These are phyloP conservation scores for Gnatocerus cornutus DNA, from an alignment of 2,888 invertebrate species.

Conservation along the genomic window DNA sequence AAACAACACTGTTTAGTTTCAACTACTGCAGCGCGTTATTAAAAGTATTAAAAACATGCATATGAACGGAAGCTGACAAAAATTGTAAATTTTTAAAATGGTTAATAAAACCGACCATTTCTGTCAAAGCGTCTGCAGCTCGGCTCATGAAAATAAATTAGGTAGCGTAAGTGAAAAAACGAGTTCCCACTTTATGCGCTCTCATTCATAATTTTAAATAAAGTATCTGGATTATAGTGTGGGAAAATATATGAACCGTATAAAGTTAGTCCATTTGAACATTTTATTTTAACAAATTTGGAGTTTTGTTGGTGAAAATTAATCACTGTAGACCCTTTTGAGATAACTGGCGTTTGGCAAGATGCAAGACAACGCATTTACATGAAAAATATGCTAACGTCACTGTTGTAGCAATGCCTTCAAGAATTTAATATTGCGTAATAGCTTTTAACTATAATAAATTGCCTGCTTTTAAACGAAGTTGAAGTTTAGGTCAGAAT, in stretches of 20 bases:
- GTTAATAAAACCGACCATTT: slow-evolving; percentile 41
- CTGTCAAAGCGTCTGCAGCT: slow-evolving; percentile 35
- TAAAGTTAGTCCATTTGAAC: slow-evolving; percentile 20
- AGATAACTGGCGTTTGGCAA: background rate
- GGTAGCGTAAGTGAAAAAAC: slow-evolving; percentile 45
- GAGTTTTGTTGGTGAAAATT: slow-evolving; percentile 13
- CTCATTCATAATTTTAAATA: slow-evolving; percentile 47
- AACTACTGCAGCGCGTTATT: slow-evolving; percentile 10
- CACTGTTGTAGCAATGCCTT: slow-evolving; percentile 7
- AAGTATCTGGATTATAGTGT: slow-evolving; percentile 44
- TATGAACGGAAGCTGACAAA: slow-evolving; percentile 15
- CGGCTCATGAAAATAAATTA: slow-evolving; percentile 49
- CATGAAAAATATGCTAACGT: slow-evolving; percentile 22
- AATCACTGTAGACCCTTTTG: slow-evolving; percentile 15
- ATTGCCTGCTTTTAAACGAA: slow-evolving; percentile 18
- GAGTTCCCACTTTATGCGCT: slow-evolving; percentile 45
- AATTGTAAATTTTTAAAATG: slow-evolving; percentile 38
- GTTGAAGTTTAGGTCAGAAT: slow-evolving; percentile 2
- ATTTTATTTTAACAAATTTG: slow-evolving; percentile 23
- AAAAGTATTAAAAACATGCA: slow-evolving; percentile 24
- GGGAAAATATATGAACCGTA: slow-evolving; percentile 36
- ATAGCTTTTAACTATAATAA: slow-evolving; percentile 33
- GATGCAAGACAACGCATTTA: slow-evolving; percentile 30
- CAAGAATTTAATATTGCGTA: slow-evolving; percentile 23
- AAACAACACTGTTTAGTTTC: background rate